Evolutionary conservation across 2,797 vertebrate genomes (phyloP).

Genomic region (Gila robusta): DNA sequence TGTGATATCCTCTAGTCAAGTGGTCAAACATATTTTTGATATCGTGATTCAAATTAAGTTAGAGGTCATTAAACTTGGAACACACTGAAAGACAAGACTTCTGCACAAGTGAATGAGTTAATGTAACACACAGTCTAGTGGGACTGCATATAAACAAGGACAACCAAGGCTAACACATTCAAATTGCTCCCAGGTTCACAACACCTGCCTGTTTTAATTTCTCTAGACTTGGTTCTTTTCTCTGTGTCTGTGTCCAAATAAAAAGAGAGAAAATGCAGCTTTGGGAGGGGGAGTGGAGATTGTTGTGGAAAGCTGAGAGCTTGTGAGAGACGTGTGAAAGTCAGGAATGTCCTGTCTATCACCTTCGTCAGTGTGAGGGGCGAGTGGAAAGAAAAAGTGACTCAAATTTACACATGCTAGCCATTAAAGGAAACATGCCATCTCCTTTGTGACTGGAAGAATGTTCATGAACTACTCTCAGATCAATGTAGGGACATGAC

Average conservation of each 20-base stretch:
- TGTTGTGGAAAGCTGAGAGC: constrained; percentile 32
- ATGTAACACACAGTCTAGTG: background rate
- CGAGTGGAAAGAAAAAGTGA: constrained; percentile 34
- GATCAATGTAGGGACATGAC: background rate
- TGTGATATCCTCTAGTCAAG: background rate
- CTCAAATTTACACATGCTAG: constrained; percentile 42
- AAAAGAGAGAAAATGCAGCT: constrained; percentile 16
- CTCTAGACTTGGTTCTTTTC: constrained; percentile 26
- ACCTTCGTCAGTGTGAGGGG: constrained; percentile 42
- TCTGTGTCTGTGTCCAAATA: constrained; percentile 35
- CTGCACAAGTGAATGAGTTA: background rate
- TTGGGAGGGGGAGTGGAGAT: background rate
- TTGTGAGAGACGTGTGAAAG: constrained; percentile 40
- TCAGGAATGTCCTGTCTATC: constrained; percentile 42
- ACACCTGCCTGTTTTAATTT: constrained; percentile 47
- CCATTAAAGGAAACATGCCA: constrained; percentile 46
- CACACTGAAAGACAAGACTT: background rate
- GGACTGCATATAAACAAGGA: background rate
- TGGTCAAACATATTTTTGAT: background rate
- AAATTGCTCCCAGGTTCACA: constrained; percentile 50
- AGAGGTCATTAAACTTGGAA: background rate
- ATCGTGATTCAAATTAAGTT: background rate
- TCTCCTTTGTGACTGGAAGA: background rate
- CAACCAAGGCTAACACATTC: constrained; percentile 37
- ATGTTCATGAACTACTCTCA: constrained; percentile 11